Conservation (phyloP, 2,888 invertebrate species). For the Tipula confusa region DNA sequence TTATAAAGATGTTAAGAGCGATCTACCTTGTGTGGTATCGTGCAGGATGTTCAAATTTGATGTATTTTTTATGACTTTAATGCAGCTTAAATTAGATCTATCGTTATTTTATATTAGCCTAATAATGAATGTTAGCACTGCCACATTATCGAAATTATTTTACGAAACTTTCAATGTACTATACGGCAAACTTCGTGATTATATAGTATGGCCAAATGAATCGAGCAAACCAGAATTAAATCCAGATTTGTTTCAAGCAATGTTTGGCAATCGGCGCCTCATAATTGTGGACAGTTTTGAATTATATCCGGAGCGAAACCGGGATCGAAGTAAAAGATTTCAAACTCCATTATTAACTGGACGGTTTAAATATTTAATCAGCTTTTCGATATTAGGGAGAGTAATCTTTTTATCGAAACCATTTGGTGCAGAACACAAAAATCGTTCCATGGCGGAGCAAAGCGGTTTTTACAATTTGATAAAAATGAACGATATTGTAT, state of each 20-base stretch:
- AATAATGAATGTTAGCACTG: background rate
- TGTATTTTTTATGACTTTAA: background rate
- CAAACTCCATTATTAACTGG: background rate
- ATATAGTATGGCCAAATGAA: background rate
- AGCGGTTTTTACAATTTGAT: background rate
- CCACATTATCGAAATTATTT: background rate
- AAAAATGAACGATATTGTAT: background rate
- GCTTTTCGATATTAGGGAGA: background rate
- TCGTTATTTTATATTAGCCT: background rate
- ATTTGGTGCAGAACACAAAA: background rate
- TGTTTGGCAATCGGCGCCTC: background rate
- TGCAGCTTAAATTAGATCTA: background rate
- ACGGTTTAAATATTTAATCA: background rate
- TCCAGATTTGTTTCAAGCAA: background rate
- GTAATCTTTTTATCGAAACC: background rate
- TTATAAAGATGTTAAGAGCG: background rate
- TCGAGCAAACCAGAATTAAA: background rate
- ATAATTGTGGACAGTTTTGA: background rate
- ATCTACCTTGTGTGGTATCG: background rate
- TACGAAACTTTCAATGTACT: background rate
- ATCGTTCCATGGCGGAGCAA: background rate
- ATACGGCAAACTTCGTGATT: background rate
- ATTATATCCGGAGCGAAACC: background rate
- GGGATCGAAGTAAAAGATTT: background rate
- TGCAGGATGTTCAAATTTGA: background rate